These are phyloP conservation scores for Merodon equestris DNA, from an alignment of 2,888 invertebrate genomes.

Conservation along the genomic window DNA sequence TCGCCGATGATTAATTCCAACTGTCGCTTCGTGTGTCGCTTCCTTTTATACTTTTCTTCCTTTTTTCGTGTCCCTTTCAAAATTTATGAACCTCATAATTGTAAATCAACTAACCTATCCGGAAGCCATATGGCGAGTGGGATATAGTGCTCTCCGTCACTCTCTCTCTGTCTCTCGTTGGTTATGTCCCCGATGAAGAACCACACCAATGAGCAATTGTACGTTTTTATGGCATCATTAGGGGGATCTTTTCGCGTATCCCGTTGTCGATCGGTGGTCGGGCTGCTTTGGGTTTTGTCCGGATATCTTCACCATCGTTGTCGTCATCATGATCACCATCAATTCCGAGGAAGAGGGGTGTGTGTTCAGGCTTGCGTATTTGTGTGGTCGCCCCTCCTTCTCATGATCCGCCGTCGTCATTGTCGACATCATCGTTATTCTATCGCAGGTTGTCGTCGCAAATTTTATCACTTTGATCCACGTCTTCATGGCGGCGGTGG, in stretches of 20 bases:
- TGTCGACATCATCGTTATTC: conserved; percentile 64
- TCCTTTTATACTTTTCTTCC: no score
- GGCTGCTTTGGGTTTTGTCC: conserved; percentile 56
- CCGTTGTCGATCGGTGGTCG: conserved; percentile 44
- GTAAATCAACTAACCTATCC: conserved; percentile 53
- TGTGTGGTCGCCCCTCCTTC: conserved; percentile 19
- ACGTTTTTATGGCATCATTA: conserved; percentile 67
- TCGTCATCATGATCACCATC: conserved; percentile 67
- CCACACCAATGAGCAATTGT: conserved; percentile 63
- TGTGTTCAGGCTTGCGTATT: no score
- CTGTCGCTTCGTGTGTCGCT: conserved; percentile 49
- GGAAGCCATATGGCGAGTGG: conserved; percentile 59
- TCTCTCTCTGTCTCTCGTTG: conserved; percentile 22
- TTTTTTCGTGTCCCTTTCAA: conserved; percentile 8
- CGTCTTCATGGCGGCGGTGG: conserved; percentile 44
- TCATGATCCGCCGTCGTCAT: conserved; percentile 19
- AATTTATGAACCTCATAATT: conserved; percentile 43
- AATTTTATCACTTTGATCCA: conserved; percentile 68
- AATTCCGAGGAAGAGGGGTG: conserved; percentile 28
- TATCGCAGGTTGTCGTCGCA: conserved; percentile 66
- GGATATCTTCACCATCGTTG: conserved; percentile 60
- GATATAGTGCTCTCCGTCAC: conserved; percentile 33
- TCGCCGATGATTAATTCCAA: conserved; percentile 60
- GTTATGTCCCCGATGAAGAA: no score
- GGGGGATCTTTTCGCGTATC: conserved; percentile 61